These are phyloP conservation scores for Charina bottae DNA, from an alignment of 2,113 vertebrate genomes.

Conservation along the genomic window DNA sequence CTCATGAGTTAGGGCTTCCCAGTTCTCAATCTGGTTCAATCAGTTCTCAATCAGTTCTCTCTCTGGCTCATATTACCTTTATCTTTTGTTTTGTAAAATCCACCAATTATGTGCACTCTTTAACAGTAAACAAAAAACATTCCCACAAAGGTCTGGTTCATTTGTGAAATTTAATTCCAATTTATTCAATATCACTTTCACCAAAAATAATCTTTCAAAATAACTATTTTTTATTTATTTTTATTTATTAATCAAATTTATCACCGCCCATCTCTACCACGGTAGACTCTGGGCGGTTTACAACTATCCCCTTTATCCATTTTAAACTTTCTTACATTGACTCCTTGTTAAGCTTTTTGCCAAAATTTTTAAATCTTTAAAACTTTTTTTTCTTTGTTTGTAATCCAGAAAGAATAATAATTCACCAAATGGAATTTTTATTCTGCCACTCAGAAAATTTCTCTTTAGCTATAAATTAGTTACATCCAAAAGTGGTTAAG, in stretches of 20 bases:
- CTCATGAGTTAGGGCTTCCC: no score
- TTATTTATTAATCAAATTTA: no score
- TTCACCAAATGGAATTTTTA: not conserved
- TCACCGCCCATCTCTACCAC: no score
- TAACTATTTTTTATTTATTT: no score
- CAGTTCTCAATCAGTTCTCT: no score
- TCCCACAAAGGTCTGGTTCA: not conserved
- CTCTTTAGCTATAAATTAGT: not conserved
- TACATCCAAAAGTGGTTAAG: not conserved
- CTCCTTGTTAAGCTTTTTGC: no score
- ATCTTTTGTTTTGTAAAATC: not conserved
- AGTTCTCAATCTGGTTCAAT: no score
- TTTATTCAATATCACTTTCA: not conserved
- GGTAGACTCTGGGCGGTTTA: no score
- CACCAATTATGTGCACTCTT: not conserved
- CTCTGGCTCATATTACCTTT: not conserved
- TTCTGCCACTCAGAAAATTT: not conserved
- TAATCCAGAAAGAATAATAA: not conserved
- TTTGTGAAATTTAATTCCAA: not conserved
- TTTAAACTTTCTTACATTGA: no score
- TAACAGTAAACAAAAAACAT: not conserved
- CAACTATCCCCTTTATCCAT: no score
- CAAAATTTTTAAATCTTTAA: not conserved
- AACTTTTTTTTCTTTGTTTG: not conserved
- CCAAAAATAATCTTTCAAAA: no score